Evolutionary conservation across 2,888 invertebrate genomes (phyloP).

Genomic region (Dascillus cervinus): DNA sequence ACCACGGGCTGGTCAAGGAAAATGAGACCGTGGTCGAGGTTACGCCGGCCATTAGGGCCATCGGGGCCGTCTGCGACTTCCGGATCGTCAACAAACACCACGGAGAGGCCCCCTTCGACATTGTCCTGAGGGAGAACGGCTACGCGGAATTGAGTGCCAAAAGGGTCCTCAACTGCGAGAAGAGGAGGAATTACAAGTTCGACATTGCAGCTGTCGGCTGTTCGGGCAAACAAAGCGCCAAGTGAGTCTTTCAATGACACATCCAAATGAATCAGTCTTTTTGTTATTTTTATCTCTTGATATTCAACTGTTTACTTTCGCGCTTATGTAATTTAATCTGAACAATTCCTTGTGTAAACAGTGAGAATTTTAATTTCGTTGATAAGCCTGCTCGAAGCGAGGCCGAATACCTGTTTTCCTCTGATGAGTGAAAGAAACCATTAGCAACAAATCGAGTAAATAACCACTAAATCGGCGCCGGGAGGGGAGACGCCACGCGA

Average conservation of each 20-base stretch:
- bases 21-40: conserved; percentile 89
- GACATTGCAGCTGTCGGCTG: conserved; percentile 92
- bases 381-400: too few species aligned
- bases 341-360: too few species aligned
- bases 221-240: conserved; percentile 61
- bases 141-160: conserved; percentile 79
- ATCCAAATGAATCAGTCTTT: too few species aligned
- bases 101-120: conserved; percentile 81
- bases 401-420: too few species aligned
- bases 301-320: too few species aligned
- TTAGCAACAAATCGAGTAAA: too few species aligned
- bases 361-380: too few species aligned
- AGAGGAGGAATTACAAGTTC: conserved; percentile 90
- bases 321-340: too few species aligned
- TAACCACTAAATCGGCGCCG: too few species aligned
- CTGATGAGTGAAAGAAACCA: too few species aligned
- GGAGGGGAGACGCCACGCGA: too few species aligned
- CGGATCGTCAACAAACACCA: conserved; percentile 87
- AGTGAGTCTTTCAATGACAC: conserved; percentile 39
- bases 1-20: conserved; percentile 87
- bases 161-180: conserved; percentile 85
- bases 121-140: conserved; percentile 48
- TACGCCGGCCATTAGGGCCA: conserved; percentile 81
- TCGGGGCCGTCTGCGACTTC: conserved; percentile 77
- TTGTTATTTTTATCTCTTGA: too few species aligned